Base-by-base conservation (phyloP, 2,113 vertebrate species). In the Seriola quinqueradiata region DNA sequence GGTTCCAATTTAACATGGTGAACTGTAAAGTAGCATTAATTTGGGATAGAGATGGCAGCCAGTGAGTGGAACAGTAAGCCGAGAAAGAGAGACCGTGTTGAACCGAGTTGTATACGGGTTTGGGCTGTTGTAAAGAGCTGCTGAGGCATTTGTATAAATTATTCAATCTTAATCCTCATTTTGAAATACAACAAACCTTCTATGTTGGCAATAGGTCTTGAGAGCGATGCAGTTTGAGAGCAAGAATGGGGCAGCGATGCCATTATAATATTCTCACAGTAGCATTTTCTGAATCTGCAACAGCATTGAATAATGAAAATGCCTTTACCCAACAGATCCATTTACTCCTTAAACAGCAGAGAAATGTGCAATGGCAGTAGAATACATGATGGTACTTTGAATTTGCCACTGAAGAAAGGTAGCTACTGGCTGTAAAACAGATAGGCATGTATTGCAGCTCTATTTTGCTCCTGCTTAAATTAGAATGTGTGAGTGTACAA, bases 121-220 rank as follows among this genome's bases (percentile, higher is more conserved):
- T 86, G 38, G 71, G 64, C 61, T 14, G 61, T 83, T 88, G 84
- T 90, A 91, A 91, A 75, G 79, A 87, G 82, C 85, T 91, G 84
- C 79, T 81, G 75, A 86, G 69, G 72, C 81, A 78, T 92, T 92
- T 87, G 75, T 84, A 86, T 95, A 91, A 95, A 95, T 95, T 90
- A 95, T 95, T 92, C 82, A 94, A 52, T 66, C 58, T 81, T 90
- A 84, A 90, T 88, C 58, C 76, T 90, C 82, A 70, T 93, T 90
- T 86, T 89, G 74, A 91, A 89, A 90, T 87, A 75, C 87, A 90
- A 83, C 90, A 90, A 90, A 82, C 82, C 71, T 58, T 79, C 74
- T 21, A 7, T 75, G 83, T 67, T 70, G 75, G 82, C 79, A 79
- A 83, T 83, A 65, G 69, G 82, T 78, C 82, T 83, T 82, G 57